Evolutionary conservation across 1,140 invertebrate species (phyloP), one percentile per base, ranked within the genome.

Genomic region (Chironomus striatipennis): DNA sequence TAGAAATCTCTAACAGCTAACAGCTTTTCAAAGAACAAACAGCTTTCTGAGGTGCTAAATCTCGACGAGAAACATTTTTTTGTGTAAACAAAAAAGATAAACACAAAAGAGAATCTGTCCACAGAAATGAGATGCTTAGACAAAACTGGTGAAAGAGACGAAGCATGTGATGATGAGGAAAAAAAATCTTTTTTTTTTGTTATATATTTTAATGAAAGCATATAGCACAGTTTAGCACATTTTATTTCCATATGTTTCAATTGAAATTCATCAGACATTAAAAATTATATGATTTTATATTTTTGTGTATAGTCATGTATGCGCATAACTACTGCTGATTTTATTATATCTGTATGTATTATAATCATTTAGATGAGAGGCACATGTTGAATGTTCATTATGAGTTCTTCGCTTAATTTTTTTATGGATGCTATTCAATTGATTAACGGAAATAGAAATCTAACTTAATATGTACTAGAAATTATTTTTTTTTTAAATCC

Each of bases 311-410:
- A 57, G 4, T 57, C 47, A 57, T 57, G 47, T 57, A 57, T 57
- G 47, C n/a, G 47, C 47, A 57, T 57, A 57, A 34, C 24, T 34
- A 34, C 24, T 2, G 24, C 24, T 34, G n/a, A n/a, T n/a, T 47
- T 47, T 47, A 47, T 47, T 15, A 47, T 47, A 47, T 43, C 5
- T n/a, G 24, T 34, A 34, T 34, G 24, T 34, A 34, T 34, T 57
- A 57, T 57, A 57, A 57, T 57, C 12, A 57, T 12, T 47, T 47
- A 57, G n/a, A 57, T n/a, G 47, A 5, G 47, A 57, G 47, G 47
- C 47, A 57, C 47, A 57, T 57, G 47, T 57, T 57, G 47, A 57
- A 57, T 57, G 47, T 57, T 57, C 47, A 57, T 57, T 57, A n/a
- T 57, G 15, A 57, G 9, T 34, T 34, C 24, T 34, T 34, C 5